Evolutionary conservation across 2,113 vertebrate species (phyloP), one percentile per base, ranked within the genome.

Genomic region (Callithrix jacchus): DNA sequence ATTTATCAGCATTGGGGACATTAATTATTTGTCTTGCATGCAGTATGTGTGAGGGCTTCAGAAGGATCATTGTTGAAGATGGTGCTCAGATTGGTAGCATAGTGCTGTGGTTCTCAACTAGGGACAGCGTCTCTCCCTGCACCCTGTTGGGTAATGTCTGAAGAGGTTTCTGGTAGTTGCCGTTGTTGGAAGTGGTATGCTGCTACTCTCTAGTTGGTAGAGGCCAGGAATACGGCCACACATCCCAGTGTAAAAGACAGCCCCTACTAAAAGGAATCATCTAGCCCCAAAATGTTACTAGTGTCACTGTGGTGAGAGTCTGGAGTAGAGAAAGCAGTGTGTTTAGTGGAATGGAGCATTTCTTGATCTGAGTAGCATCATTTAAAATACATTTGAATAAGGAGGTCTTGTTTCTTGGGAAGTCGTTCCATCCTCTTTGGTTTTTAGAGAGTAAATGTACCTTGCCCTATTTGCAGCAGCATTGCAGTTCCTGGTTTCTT

Each of bases 71-170:
- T 76, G 84, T 40, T 35, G 76, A 74, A 18, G 11, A 21, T 6
- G 45, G 1, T 6, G 1, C 23, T 61, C 30, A 14, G 52, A 12
- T 42, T 42, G 73, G 16, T 71, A 40, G 70, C 54, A 52, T 3
- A 40, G 0, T 25, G 20, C 30, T 8, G 4, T 35, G n/a, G 8
- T 45, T 83, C 45, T 83, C 23, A 66, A 1, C 37, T 20, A 23
- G 52, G 42, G n/a, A 52, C 13, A 6, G 1, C 2, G 5, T 71
- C 7, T 6, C 2, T 0, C 25, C 2, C 76, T 23, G 2, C 2
- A 35, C 52, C 25, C 30, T 14, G 45, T 21, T 11, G 18, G 6
- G 58, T 45, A 52, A 4, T 42, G 4, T 83, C 54, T 0, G 21
- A 47, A n/a, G 37, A 81, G 18, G 6, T 3, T 87, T 54, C 45